Percentiles rank a stretch among this genome's conserved stretches.
phyloP scores from a whole-genome alignment of 2,797 vertebrate species.

The Anabas testudineus region DNA sequence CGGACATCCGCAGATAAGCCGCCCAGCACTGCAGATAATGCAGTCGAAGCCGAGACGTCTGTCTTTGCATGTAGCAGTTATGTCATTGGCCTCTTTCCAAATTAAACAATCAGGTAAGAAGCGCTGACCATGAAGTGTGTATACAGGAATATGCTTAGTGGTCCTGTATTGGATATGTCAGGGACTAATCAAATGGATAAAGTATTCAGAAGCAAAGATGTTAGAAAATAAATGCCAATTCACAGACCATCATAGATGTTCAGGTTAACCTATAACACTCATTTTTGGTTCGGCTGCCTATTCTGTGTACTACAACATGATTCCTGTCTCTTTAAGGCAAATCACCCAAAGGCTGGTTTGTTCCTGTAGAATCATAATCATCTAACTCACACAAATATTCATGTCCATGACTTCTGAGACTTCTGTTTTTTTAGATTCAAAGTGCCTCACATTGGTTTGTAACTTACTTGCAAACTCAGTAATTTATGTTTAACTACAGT shows the following conservation, averaged over 20 bases:
- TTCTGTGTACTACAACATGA: not conserved
- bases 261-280: too few relatives aligned
- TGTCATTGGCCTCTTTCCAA: slow-evolving; percentile 18
- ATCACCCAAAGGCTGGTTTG: not conserved
- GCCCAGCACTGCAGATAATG: slow-evolving; percentile 43
- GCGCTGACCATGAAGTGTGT: not conserved
- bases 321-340: not conserved
- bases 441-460: not conserved
- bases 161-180: too few relatives aligned
- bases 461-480: not conserved
- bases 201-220: not conserved
- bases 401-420: not conserved
- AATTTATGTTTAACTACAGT: slow-evolving; percentile 8
- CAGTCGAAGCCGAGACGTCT: not conserved
- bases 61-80: not conserved
- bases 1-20: slow-evolving; percentile 69
- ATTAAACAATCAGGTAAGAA: slow-evolving; percentile 11
- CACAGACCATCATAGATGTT: not conserved
- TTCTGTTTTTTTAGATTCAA: slow-evolving; percentile 1
- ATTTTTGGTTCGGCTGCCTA: not conserved
- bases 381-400: slow-evolving; percentile 5
- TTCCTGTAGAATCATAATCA: slow-evolving; percentile 14
- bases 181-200: too few relatives aligned
- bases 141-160: too few relatives aligned
- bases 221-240: not conserved